These are phyloP conservation scores for Callopanchax toddi DNA, from an alignment of 2,113 vertebrate species.

Conservation along the genomic window DNA sequence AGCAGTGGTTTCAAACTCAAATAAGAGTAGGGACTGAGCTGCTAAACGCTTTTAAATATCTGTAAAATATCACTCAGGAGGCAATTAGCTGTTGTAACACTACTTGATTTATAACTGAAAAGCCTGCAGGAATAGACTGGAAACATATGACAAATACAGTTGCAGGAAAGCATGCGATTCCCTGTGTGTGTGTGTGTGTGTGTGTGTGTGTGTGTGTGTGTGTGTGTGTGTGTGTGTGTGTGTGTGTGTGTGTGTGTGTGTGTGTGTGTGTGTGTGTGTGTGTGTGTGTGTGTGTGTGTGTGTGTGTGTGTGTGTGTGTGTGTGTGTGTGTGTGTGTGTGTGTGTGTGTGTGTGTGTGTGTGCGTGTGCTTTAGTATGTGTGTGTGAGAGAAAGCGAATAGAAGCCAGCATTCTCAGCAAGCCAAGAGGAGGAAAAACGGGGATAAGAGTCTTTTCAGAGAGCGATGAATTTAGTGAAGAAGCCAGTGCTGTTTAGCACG, in stretches of 20 bases:
- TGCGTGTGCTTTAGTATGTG: not conserved
- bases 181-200: conserved; percentile 13
- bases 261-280: not conserved
- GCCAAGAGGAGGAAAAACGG: conserved; percentile 53
- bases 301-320: conserved; percentile 14
- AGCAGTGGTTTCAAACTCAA: conserved; percentile 34
- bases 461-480: conserved; percentile 65
- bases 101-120: conserved; percentile 56
- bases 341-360: conserved; percentile 12
- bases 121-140: conserved; percentile 2
- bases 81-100: conserved; percentile 45
- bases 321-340: not conserved
- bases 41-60: conserved; percentile 51
- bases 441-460: conserved; percentile 74
- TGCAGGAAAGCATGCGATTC: conserved; percentile 15
- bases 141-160: conserved; percentile 19
- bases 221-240: conserved; percentile 3
- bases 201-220: not conserved
- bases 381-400: conserved; percentile 32
- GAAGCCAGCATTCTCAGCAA: conserved; percentile 38
- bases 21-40: conserved; percentile 23
- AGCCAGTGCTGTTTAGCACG: conserved; percentile 74
- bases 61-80: conserved; percentile 34
- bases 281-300: conserved; percentile 3
- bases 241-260: conserved; percentile 11